Conservation (phyloP, 2,888 invertebrate species). For the Spilarctia lutea region DNA sequence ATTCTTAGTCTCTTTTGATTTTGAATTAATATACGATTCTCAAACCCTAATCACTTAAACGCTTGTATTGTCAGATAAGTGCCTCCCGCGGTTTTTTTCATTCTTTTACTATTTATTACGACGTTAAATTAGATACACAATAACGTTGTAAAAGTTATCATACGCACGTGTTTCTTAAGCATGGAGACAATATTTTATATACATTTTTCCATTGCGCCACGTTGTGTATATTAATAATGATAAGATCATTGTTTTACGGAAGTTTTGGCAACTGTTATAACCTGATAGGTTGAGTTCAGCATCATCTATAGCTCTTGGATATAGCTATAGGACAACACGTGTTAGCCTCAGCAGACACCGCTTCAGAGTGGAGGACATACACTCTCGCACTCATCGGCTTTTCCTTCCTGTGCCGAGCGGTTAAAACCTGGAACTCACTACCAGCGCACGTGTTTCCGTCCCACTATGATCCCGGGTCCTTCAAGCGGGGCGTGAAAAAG, state of each 20-base stretch:
- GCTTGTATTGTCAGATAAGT: conserved; percentile 3
- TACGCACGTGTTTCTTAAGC: background rate
- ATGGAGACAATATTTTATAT: background rate
- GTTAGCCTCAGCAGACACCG: no score
- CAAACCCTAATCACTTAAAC: background rate
- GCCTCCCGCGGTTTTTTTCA: conserved; percentile 6
- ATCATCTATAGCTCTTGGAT: no score
- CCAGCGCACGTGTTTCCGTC: no score
- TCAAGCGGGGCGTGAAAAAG: no score
- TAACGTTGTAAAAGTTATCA: background rate
- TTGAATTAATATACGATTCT: background rate
- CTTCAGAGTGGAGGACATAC: no score
- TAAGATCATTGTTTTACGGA: background rate
- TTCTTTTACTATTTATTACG: background rate
- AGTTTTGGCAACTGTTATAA: background rate
- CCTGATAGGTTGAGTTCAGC: background rate
- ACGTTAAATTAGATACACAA: background rate
- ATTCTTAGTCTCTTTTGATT: background rate
- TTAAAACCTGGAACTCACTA: no score
- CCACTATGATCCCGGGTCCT: no score
- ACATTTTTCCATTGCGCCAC: background rate
- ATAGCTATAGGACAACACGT: no score
- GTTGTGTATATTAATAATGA: background rate
- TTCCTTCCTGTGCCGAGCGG: no score
- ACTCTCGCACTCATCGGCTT: no score